Percentiles rank a stretch among this genome's conserved stretches.
These are phyloP conservation scores for Echinometra lucunter DNA, from an alignment of 53 echinoderm and acorn worm genomes.

Conservation along the genomic window DNA sequence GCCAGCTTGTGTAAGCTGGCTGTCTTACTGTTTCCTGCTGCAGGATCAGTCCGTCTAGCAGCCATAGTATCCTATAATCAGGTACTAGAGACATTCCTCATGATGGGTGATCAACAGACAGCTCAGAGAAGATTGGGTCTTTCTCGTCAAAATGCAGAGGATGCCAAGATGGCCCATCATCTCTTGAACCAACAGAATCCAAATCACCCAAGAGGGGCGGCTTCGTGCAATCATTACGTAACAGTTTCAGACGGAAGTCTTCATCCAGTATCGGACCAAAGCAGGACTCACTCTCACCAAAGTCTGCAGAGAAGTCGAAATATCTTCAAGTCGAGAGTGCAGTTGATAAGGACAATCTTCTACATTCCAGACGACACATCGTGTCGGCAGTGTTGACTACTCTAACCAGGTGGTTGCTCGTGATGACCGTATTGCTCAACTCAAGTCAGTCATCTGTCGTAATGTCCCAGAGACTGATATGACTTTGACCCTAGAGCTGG, in stretches of 20 bases:
- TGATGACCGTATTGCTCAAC: constrained; percentile 67
- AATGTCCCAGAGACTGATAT: constrained; percentile 65
- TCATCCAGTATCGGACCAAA: constrained; percentile 58
- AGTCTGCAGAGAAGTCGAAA: constrained; percentile 68
- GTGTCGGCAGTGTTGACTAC: constrained; percentile 65
- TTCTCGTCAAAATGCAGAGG: constrained; percentile 67
- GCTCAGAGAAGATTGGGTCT: constrained; percentile 57
- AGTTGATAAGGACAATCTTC: constrained; percentile 67
- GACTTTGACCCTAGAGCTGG: neutral
- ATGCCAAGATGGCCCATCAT: constrained; percentile 59
- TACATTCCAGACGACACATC: constrained; percentile 65
- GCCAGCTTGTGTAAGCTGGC: constrained; percentile 68
- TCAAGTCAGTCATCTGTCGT: constrained; percentile 62
- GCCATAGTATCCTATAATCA: constrained; percentile 60
- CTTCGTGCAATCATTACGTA: constrained; percentile 63
- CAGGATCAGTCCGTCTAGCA: constrained; percentile 66
- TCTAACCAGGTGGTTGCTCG: constrained; percentile 61
- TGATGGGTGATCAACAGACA: constrained; percentile 69
- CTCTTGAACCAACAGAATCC: constrained; percentile 54
- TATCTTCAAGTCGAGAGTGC: constrained; percentile 65
- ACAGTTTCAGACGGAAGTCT: constrained; percentile 68
- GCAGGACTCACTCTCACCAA: constrained; percentile 65
- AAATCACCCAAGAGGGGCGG: constrained; percentile 69
- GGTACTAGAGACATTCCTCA: constrained; percentile 65
- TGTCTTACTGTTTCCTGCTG: constrained; percentile 60